phyloP scores from a whole-genome alignment of 2,113 vertebrate species.

The Pterocles orientalis region DNA sequence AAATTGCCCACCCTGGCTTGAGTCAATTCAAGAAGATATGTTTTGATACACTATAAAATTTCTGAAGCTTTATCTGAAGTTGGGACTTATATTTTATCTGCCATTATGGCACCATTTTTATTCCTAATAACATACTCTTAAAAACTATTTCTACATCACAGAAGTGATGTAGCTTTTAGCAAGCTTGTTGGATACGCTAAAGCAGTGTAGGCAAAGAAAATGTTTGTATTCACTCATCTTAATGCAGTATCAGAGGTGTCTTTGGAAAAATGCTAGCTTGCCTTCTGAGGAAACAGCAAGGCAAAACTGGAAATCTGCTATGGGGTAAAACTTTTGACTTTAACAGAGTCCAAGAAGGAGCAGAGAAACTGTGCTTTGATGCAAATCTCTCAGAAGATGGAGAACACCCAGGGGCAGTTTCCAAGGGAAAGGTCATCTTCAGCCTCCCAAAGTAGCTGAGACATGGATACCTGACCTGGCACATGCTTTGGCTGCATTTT shows the following conservation, averaged over 20 bases:
- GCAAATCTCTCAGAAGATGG: background rate
- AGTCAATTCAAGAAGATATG: background rate
- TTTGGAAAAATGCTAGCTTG: background rate
- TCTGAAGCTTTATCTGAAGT: background rate
- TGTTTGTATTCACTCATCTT: background rate
- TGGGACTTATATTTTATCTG: background rate
- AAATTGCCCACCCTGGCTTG: background rate
- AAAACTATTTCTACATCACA: background rate
- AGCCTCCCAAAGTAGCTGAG: background rate
- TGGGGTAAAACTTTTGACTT: background rate
- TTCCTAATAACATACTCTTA: background rate
- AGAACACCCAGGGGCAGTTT: background rate
- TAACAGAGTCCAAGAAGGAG: background rate
- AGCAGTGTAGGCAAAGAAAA: background rate
- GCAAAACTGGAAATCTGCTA: background rate
- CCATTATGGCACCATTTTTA: background rate
- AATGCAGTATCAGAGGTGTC: background rate
- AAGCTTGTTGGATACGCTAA: background rate
- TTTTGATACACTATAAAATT: background rate
- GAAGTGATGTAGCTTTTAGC: background rate
- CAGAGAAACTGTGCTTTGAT: background rate
- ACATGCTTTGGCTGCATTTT: background rate
- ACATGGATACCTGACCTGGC: background rate
- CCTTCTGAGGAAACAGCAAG: background rate
- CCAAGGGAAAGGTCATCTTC: background rate